A percentile compares a stretch with the other conserved stretches of the same genome.
phyloP scores from a whole-genome alignment of 2,888 invertebrate genomes.

The Tetragonula carbonaria region DNA sequence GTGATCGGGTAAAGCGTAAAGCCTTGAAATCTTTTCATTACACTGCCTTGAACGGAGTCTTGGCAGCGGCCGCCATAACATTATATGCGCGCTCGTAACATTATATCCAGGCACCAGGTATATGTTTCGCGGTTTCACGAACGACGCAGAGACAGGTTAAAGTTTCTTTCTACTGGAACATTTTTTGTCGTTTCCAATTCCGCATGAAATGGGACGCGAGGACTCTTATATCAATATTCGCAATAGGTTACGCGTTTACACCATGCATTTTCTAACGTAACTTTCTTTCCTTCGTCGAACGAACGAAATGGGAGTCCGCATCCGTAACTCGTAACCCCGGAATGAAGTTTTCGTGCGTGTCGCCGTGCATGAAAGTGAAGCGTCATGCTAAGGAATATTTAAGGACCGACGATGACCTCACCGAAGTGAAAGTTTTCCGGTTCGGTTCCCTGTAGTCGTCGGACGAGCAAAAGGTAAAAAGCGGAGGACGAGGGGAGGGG shows the following conservation, averaged over 20 bases:
- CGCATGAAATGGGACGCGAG: not conserved
- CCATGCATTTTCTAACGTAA: not conserved
- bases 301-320: not conserved
- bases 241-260: too few species aligned
- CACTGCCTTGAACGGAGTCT: constrained; percentile 48
- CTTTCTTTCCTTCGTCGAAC: not conserved
- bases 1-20: constrained; percentile 8
- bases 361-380: constrained; percentile 76
- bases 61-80: not conserved
- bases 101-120: constrained; percentile 24
- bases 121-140: constrained; percentile 38
- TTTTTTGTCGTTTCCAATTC: not conserved
- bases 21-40: constrained; percentile 52
- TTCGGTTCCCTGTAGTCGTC: constrained; percentile 51
- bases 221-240: not conserved
- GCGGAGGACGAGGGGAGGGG: constrained; percentile 33
- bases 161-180: constrained; percentile 11
- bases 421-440: constrained; percentile 78
- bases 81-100: constrained; percentile 24
- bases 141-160: constrained; percentile 6
- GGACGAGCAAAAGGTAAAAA: constrained; percentile 52
- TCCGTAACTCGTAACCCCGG: not conserved
- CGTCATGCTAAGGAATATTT: constrained; percentile 75
- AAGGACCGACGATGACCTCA: constrained; percentile 76
- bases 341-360: constrained; percentile 52